Evolutionary conservation across 1,140 invertebrate genomes (phyloP).

Genomic region (Andricus grossulariae): DNA sequence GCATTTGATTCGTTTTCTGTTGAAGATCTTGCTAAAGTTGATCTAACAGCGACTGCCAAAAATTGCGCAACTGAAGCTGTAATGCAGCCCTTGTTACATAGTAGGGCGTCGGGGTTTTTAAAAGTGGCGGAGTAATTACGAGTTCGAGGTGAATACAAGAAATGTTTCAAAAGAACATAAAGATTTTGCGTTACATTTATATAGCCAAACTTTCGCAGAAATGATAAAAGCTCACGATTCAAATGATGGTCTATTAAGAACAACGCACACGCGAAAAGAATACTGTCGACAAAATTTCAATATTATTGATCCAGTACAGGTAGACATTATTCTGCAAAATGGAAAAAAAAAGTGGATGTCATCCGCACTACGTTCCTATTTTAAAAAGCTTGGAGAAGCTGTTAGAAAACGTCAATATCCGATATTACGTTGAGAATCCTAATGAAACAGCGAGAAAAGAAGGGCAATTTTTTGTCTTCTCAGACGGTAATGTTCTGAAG

Average conservation of each 20-base stretch:
- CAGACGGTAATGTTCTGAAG: constrained; percentile 39
- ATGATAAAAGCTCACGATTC: too few relatives aligned
- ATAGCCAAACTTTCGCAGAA: too few relatives aligned
- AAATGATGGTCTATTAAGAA: too few relatives aligned
- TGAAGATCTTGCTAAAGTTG: neutral
- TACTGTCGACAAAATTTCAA: constrained; percentile 3
- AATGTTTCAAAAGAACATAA: neutral
- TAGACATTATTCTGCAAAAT: neutral
- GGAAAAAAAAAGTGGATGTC: constrained; percentile 28
- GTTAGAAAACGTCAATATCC: constrained; percentile 38
- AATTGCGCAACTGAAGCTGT: neutral
- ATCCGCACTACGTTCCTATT: too few relatives aligned
- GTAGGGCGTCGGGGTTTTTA: neutral
- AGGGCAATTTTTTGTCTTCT: constrained; percentile 43
- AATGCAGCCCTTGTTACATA: neutral
- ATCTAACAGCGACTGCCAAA: neutral
- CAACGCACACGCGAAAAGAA: neutral
- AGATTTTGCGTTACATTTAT: too few relatives aligned
- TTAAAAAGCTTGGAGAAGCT: constrained; percentile 40
- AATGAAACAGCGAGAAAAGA: neutral
- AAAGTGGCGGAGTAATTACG: too few relatives aligned
- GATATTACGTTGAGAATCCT: neutral
- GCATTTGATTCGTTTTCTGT: neutral
- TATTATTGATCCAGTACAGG: constrained; percentile 15
- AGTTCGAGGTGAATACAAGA: neutral